phyloP scores from a whole-genome alignment of 1,140 invertebrate genomes.

The Caenorhabditis remanei region DNA sequence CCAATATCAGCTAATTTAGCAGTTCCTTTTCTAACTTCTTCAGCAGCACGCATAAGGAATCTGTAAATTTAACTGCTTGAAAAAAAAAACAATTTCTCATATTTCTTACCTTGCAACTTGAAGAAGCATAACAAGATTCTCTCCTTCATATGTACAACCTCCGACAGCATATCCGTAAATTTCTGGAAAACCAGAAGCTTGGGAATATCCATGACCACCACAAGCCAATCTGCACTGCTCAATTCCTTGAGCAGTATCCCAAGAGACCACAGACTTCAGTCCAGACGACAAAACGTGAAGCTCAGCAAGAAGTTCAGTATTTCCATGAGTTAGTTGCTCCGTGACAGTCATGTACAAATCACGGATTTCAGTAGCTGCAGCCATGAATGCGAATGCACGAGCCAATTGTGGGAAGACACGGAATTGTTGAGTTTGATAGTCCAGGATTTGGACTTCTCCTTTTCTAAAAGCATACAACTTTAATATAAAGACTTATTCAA shows the following conservation, averaged over 20 bases:
- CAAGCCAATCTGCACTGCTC: slow-evolving; percentile 88
- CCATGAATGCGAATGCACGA: slow-evolving; percentile 85
- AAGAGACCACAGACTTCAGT: slow-evolving; percentile 87
- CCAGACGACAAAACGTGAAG: slow-evolving; percentile 91
- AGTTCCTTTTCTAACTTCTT: slow-evolving; percentile 64
- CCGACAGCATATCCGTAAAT: slow-evolving; percentile 86
- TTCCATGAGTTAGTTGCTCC: slow-evolving; percentile 18
- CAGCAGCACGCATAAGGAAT: slow-evolving; percentile 69
- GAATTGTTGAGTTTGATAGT: slow-evolving; percentile 92
- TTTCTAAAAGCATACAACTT: slow-evolving; percentile 81
- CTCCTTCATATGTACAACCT: slow-evolving; percentile 92
- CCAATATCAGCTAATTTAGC: background rate
- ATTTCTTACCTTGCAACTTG: slow-evolving; percentile 85
- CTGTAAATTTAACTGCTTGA: background rate
- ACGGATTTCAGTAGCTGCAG: slow-evolving; percentile 85
- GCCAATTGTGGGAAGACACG: slow-evolving; percentile 88
- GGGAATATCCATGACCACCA: slow-evolving; percentile 92
- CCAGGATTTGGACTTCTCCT: slow-evolving; percentile 88
- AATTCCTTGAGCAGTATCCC: slow-evolving; percentile 84
- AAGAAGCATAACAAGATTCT: slow-evolving; percentile 90
- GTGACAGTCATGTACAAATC: slow-evolving; percentile 82
- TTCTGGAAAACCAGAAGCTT: slow-evolving; percentile 86
- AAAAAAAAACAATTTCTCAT: background rate
- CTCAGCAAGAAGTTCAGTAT: slow-evolving; percentile 69
- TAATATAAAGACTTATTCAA: background rate